phyloP scores from a whole-genome alignment of 2,113 vertebrate species.

The Paratilapia polleni region DNA sequence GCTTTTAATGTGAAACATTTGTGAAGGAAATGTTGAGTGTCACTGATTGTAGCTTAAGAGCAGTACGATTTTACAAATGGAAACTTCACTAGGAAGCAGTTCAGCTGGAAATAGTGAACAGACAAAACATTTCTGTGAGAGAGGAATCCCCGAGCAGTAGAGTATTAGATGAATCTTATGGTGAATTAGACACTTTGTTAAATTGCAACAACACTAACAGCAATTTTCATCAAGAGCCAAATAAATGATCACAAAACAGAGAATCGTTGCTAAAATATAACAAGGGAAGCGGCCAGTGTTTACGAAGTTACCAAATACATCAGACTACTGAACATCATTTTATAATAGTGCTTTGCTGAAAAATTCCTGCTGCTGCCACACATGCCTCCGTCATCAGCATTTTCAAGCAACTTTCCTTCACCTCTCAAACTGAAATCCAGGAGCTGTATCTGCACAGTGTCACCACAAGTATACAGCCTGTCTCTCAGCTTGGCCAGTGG shows the following conservation, averaged over 20 bases:
- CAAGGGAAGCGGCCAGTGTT: background rate
- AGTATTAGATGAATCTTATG: background rate
- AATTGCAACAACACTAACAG: no score
- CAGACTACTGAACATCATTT: background rate
- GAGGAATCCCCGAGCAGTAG: background rate
- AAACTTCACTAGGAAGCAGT: background rate
- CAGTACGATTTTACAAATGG: background rate
- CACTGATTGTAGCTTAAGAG: background rate
- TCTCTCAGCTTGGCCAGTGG: background rate
- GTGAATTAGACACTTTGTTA: background rate
- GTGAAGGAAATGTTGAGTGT: background rate
- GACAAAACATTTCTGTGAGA: background rate
- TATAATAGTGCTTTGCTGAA: background rate
- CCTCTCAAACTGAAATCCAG: slow-evolving; percentile 17
- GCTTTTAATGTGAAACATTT: slow-evolving; percentile 4
- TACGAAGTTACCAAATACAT: background rate
- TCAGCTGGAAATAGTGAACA: background rate
- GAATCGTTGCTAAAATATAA: background rate
- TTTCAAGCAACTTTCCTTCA: slow-evolving; percentile 14
- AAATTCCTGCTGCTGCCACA: background rate
- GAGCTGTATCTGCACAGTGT: slow-evolving; percentile 12
- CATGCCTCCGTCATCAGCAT: background rate
- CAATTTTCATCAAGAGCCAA: background rate
- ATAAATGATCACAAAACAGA: background rate
- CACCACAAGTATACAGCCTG: slow-evolving; percentile 13